A percentile compares a stretch with the other conserved stretches of the same genome.
Evolutionary conservation across 2,113 vertebrate species (phyloP).

Genomic region (Microtus pennsylvanicus): DNA sequence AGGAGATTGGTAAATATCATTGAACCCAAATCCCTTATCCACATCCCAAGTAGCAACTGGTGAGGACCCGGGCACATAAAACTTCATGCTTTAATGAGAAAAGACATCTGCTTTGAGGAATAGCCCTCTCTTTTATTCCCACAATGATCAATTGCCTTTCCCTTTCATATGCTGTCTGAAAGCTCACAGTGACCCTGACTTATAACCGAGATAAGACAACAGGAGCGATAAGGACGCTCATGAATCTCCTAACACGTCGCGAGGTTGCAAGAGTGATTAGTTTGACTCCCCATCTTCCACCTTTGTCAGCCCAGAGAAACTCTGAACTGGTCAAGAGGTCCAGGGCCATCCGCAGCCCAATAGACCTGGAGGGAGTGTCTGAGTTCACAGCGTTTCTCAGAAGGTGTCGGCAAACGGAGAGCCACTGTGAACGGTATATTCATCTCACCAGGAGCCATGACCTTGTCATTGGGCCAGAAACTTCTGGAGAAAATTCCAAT

Average conservation of each 20-base stretch:
- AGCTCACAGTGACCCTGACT: constrained; percentile 58
- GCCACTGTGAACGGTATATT: not conserved
- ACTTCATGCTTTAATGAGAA: not conserved
- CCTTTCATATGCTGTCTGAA: constrained; percentile 4
- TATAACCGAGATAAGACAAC: constrained; percentile 60
- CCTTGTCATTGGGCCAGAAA: not conserved
- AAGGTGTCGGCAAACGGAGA: not conserved
- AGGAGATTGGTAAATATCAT: not conserved
- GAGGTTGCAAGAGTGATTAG: not conserved
- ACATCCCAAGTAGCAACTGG: not conserved
- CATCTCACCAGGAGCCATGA: not conserved
- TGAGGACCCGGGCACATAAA: not conserved
- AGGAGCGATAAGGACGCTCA: not conserved
- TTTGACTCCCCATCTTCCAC: not conserved
- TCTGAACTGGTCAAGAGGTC: not conserved
- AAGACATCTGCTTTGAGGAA: constrained; percentile 49
- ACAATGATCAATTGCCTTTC: constrained; percentile 33
- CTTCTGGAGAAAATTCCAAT: not conserved
- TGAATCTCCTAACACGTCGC: not conserved
- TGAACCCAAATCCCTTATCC: not conserved
- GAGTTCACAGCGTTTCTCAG: not conserved
- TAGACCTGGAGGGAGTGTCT: not conserved
- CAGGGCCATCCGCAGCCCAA: not conserved
- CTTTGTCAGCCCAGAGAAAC: constrained; percentile 15
- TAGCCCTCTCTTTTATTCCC: constrained; percentile 40